phyloP scores from a whole-genome alignment of 2,113 vertebrate genomes.

The Hassar affinis region DNA sequence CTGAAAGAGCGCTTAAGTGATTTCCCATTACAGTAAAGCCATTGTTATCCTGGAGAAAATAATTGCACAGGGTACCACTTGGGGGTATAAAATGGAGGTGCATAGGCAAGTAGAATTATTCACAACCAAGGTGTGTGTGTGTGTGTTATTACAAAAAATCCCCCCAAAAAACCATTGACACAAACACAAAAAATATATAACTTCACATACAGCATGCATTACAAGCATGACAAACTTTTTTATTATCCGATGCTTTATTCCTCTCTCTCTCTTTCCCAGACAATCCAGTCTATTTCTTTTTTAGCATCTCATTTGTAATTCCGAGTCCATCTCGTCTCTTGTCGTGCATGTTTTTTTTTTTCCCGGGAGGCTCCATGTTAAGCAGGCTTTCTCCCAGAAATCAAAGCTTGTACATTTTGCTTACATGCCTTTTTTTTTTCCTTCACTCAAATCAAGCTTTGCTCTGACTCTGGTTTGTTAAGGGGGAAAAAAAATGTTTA shows the following conservation, averaged over 20 bases:
- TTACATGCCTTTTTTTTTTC: constrained; percentile 21
- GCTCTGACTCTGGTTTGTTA: background rate
- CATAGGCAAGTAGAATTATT: background rate
- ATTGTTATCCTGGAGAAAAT: constrained; percentile 26
- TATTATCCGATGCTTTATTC: background rate
- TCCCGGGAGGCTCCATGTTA: constrained; percentile 40
- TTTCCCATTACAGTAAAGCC: constrained; percentile 38
- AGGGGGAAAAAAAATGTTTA: background rate
- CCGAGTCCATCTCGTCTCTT: constrained; percentile 34
- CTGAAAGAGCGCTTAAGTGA: constrained; percentile 37
- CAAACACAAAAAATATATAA: constrained; percentile 33
- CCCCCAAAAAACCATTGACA: background rate
- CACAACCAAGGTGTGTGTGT: constrained; percentile 4
- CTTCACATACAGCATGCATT: background rate
- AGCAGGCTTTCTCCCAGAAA: constrained; percentile 36
- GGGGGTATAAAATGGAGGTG: constrained; percentile 19
- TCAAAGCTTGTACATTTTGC: constrained; percentile 40
- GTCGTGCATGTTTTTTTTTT: constrained; percentile 18
- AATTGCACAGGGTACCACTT: constrained; percentile 36
- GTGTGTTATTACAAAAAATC: background rate
- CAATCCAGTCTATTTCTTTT: constrained; percentile 32
- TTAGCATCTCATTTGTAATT: constrained; percentile 46
- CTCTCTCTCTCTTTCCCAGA: background rate
- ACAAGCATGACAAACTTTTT: constrained; percentile 1
- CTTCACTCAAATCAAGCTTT: constrained; percentile 20